phyloP scores from a whole-genome alignment of 1,140 invertebrate genomes.

The Heliconius nattereri region DNA sequence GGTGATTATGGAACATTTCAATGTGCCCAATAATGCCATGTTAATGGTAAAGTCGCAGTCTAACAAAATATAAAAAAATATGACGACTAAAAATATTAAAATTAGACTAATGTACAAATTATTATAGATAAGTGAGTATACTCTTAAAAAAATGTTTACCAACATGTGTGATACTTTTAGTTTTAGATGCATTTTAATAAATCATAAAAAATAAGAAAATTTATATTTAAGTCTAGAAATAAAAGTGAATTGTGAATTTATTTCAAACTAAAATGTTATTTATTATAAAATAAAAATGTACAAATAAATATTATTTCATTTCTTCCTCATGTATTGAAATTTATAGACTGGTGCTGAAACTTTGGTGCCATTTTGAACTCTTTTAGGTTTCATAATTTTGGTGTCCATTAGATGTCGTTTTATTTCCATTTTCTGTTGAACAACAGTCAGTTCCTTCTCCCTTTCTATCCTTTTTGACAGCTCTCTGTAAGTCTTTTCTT shows the following conservation, averaged over 20 bases:
- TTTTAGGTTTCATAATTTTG: conserved; percentile 84
- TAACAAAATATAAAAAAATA: not conserved
- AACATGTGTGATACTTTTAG: conserved; percentile 26
- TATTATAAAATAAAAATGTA: not conserved
- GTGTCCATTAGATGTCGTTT: conserved; percentile 87
- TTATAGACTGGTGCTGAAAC: conserved; percentile 89
- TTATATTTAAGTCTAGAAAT: not conserved
- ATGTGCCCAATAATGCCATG: not conserved
- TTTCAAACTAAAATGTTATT: not conserved
- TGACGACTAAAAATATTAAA: not conserved
- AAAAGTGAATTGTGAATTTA: not conserved
- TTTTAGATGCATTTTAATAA: conserved; percentile 23
- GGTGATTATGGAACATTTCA: too few relatives aligned
- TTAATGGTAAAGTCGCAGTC: not conserved
- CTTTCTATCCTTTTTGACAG: conserved; percentile 90
- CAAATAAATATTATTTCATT: conserved; percentile 64
- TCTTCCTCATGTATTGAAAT: conserved; percentile 93
- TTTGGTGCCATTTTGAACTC: conserved; percentile 85
- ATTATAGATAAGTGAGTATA: not conserved
- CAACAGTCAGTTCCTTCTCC: conserved; percentile 89
- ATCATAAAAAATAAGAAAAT: conserved; percentile 3
- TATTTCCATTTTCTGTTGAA: conserved; percentile 92
- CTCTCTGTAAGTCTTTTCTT: conserved; percentile 88
- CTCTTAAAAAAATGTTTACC: conserved; percentile 4
- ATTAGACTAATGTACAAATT: conserved; percentile 9